Percentiles rank a stretch among this genome's conserved stretches.
Conservation (phyloP, 2,888 invertebrate genomes). For the Sinodicranocentrus sp. region DNA sequence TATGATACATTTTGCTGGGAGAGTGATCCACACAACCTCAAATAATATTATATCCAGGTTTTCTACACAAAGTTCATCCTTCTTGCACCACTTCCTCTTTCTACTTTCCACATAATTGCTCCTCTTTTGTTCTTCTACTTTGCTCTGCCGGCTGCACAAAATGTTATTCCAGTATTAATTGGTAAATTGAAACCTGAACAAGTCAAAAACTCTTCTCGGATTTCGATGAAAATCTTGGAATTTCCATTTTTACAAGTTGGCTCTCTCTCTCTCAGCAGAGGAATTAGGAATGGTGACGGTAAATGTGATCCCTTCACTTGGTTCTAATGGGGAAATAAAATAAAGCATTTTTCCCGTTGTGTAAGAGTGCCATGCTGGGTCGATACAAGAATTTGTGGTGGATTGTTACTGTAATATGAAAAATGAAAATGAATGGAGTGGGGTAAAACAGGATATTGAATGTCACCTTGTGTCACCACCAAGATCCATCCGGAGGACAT, state of each 20-base stretch:
- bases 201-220: background rate
- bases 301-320: background rate
- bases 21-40: background rate
- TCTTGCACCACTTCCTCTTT: background rate
- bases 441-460: constrained; percentile 51
- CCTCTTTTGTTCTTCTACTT: background rate
- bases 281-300: background rate
- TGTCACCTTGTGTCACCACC: constrained; percentile 30
- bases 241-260: background rate
- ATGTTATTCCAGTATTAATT: constrained; percentile 34
- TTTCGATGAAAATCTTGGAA: constrained; percentile 2
- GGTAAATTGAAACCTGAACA: constrained; percentile 40
- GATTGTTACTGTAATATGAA: too few species aligned
- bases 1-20: background rate
- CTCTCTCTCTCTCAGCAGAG: background rate
- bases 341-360: background rate
- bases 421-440: background rate
- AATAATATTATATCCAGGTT: background rate
- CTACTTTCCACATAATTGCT: constrained; percentile 20
- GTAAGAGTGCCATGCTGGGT: background rate
- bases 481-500: constrained; percentile 40
- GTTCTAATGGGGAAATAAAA: constrained; percentile 9
- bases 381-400: too few species aligned
- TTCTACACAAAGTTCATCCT: background rate
- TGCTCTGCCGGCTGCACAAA: constrained; percentile 20